phyloP scores from a whole-genome alignment of 2,113 vertebrate genomes.

The Rhabdornis inornatus region DNA sequence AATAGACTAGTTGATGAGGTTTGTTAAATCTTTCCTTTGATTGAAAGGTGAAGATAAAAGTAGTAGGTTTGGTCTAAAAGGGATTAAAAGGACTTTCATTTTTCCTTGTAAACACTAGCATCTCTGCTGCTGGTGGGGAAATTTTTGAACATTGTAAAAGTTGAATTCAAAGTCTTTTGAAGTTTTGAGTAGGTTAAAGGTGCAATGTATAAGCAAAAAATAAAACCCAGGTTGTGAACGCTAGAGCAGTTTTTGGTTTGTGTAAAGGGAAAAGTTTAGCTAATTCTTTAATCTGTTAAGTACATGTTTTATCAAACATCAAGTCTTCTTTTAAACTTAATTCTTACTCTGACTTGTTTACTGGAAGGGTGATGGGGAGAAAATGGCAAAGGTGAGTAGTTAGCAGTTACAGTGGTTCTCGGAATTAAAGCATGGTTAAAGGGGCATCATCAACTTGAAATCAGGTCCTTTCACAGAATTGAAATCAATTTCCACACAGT shows the following conservation, averaged over 20 bases:
- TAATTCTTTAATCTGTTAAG: not conserved
- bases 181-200: constrained; percentile 83
- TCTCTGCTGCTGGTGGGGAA: constrained; percentile 74
- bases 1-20: constrained; percentile 71
- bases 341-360: constrained; percentile 23
- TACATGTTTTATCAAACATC: constrained; percentile 16
- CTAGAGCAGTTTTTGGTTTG: constrained; percentile 12
- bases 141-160: constrained; percentile 72
- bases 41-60: constrained; percentile 74
- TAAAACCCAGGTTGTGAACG: constrained; percentile 10
- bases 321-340: constrained; percentile 21
- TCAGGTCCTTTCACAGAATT: not conserved
- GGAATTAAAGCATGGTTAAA: constrained; percentile 14
- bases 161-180: constrained; percentile 69
- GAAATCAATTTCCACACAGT: not conserved
- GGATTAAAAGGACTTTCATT: constrained; percentile 82
- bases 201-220: constrained; percentile 80
- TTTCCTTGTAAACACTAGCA: constrained; percentile 76
- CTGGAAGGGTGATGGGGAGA: not conserved
- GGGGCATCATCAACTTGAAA: constrained; percentile 57
- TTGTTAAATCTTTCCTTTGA: constrained; percentile 73
- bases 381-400: constrained; percentile 27
- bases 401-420: constrained; percentile 6
- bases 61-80: constrained; percentile 82
- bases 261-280: not conserved